Evolutionary conservation across 1,140 invertebrate genomes (phyloP), one percentile per base, ranked within the genome.

Genomic region (Drosophila parabipectinata): DNA sequence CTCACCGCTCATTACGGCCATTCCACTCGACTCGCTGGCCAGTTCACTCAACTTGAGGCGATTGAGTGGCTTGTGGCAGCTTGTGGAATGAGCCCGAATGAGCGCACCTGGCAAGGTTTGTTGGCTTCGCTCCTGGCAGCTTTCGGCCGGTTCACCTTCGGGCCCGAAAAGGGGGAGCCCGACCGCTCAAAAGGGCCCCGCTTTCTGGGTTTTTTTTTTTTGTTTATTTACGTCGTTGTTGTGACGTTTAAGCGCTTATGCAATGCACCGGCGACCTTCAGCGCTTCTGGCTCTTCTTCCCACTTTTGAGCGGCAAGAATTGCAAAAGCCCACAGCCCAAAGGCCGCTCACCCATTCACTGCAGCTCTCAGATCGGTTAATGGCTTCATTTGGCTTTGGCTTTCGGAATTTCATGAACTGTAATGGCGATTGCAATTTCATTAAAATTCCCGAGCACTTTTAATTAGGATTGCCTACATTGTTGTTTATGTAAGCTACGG

Each of bases 141-240:
- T 39, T 51, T 51, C 41, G 77, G 73, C 79, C 74, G 34, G 83
- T 79, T 85, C 82, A 87, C 82, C 82, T 85, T 85, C 82, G 72
- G 58, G 58, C 45, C 34, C 3, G 12, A 30, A 39, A 28, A 14
- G 44, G 57, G 57, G 51, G 24, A 59, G 47, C 18, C 41, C 14
- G 4, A 37, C 30, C 8, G 44, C 21, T 56, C 45, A 47, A 75
- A 76, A 75, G 72, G 73, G 63, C 63, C 63, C 55, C 54, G 67
- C 64, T 58, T 80, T 52, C 69, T 75, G 66, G 78, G 73, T 62
- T 85, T 76, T 66, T 73, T 68, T 56, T 37, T 26, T n/a, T n/a
- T n/a, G n/a, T 18, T 44, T 54, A 28, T 54, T 64, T 63, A 63
- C 72, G 67, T 75, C 51, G 52, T 14, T 39, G 60, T 76, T 60